Percentiles rank a stretch among this genome's conserved stretches.
Evolutionary conservation across 1,140 invertebrate species (phyloP).

Genomic region (Helicoverpa armigera): DNA sequence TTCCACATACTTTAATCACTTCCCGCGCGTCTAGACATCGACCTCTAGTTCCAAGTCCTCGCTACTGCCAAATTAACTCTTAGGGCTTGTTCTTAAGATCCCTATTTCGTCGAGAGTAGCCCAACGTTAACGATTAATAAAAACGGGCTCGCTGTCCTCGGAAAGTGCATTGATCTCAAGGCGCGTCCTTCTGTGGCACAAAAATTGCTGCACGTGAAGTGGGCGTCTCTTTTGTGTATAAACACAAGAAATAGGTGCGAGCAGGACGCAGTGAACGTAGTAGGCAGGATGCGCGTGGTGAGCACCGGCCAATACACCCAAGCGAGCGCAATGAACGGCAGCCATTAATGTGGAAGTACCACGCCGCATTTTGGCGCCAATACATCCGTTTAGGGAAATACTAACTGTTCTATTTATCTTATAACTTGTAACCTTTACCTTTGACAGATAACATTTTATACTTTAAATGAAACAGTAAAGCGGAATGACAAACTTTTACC

Average conservation of each 20-base stretch:
- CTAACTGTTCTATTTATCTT: constrained; percentile 26
- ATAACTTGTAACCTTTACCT: background rate
- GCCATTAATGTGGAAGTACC: constrained; percentile 80
- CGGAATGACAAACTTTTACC: too few relatives aligned
- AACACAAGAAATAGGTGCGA: constrained; percentile 64
- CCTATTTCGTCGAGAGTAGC: constrained; percentile 64
- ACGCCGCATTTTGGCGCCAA: constrained; percentile 84
- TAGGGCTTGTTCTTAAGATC: constrained; percentile 70
- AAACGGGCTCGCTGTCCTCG: constrained; percentile 82
- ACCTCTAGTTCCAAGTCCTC: constrained; percentile 53
- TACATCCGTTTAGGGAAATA: constrained; percentile 63
- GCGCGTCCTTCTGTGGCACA: constrained; percentile 83
- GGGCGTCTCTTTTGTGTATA: constrained; percentile 71
- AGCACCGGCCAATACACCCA: constrained; percentile 83
- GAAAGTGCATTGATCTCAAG: constrained; percentile 85
- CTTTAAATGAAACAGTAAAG: background rate
- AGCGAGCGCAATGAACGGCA: constrained; percentile 83
- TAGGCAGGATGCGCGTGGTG: constrained; percentile 85
- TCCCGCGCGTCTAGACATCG: constrained; percentile 82
- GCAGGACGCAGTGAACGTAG: constrained; percentile 75
- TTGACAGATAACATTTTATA: background rate
- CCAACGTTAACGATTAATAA: constrained; percentile 75
- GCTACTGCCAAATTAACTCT: constrained; percentile 67
- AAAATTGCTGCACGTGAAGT: constrained; percentile 83
- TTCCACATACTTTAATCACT: constrained; percentile 77